These are phyloP conservation scores for Melieria omissa DNA, from an alignment of 2,888 invertebrate species.

Conservation along the genomic window DNA sequence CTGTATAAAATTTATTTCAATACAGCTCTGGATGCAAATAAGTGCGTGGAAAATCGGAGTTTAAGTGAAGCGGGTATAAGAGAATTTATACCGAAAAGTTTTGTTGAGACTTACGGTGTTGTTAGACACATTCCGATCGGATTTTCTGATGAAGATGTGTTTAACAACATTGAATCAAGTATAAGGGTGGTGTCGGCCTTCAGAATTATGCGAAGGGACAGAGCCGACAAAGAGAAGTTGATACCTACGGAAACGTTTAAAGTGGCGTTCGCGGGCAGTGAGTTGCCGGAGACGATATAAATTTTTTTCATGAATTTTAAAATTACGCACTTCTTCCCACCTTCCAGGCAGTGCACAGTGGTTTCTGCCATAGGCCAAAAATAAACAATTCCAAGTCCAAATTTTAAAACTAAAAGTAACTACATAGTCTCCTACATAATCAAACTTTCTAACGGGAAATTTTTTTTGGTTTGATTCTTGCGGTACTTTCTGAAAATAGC, in stretches of 20 bases:
- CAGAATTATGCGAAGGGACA: too few relatives aligned
- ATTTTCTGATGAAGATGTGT: not conserved
- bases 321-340: not conserved
- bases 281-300: not conserved
- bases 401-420: too few relatives aligned
- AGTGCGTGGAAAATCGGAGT: not conserved
- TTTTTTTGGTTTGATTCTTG: too few relatives aligned
- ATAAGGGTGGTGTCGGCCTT: too few relatives aligned
- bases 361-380: too few relatives aligned
- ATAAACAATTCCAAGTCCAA: too few relatives aligned
- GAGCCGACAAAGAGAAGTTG: too few relatives aligned
- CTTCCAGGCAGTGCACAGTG: too few relatives aligned
- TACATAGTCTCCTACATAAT: too few relatives aligned
- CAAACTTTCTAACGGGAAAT: too few relatives aligned
- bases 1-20: slow-evolving; percentile 16
- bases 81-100: not conserved
- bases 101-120: not conserved
- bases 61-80: not conserved
- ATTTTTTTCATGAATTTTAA: not conserved
- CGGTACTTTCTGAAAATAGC: too few relatives aligned
- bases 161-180: not conserved
- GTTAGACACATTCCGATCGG: not conserved
- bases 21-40: not conserved
- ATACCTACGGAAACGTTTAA: too few relatives aligned
- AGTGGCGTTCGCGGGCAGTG: not conserved